phyloP scores from a whole-genome alignment of 2,888 invertebrate species.

The Meiosimyza platycephala region DNA sequence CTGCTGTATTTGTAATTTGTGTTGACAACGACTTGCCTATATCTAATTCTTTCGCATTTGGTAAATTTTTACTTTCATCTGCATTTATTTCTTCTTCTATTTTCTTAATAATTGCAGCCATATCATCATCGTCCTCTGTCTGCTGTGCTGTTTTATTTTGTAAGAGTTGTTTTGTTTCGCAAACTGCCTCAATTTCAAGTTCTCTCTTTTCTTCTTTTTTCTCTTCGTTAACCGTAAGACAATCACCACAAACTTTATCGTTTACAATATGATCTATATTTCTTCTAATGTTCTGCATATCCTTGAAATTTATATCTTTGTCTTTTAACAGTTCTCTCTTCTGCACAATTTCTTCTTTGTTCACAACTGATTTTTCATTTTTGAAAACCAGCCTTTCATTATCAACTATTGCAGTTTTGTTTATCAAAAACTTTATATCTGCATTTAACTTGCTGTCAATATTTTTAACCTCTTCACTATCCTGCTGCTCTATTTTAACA shows the following conservation, averaged over 20 bases:
- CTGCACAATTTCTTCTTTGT: not conserved
- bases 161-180: not conserved
- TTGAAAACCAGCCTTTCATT: not conserved
- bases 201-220: not conserved
- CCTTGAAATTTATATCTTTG: too few relatives aligned
- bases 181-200: not conserved
- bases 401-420: too few relatives aligned
- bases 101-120: conserved; percentile 1
- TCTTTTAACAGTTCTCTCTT: conserved; percentile 1
- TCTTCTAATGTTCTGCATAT: too few relatives aligned
- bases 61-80: not conserved
- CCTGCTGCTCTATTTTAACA: too few relatives aligned
- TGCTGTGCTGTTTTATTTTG: not conserved
- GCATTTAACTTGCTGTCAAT: too few relatives aligned
- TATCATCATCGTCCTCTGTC: not conserved
- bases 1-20: not conserved
- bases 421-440: too few relatives aligned
- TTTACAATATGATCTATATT: not conserved
- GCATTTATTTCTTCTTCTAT: conserved; percentile 28
- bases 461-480: too few relatives aligned
- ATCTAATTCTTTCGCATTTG: not conserved
- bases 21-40: not conserved
- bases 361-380: not conserved
- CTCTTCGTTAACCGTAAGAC: conserved; percentile 11
- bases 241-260: conserved; percentile 25